Evolutionary conservation across 2,113 vertebrate species (phyloP).

Genomic region (Pelodiscus sinensis): DNA sequence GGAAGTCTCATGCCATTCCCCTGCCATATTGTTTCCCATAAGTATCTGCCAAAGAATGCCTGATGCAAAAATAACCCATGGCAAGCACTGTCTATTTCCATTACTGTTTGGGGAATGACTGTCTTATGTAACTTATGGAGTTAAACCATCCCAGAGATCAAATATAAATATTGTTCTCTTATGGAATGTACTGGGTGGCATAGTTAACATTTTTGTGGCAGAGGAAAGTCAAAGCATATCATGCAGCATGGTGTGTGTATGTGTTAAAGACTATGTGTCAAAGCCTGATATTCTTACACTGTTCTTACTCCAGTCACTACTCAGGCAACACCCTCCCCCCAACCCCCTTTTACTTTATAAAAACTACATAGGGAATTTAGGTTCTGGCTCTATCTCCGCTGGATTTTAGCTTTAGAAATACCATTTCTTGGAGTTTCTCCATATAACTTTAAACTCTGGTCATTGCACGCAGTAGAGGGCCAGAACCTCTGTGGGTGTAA

Average conservation of each 20-base stretch:
- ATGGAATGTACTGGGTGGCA: conserved; percentile 28
- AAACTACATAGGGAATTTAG: neutral
- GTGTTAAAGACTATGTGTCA: neutral
- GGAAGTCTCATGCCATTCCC: conserved; percentile 34
- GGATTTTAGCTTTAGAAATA: conserved; percentile 9
- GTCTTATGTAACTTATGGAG: conserved; percentile 41
- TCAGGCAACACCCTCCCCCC: neutral
- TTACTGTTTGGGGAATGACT: conserved; percentile 54
- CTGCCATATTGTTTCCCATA: conserved; percentile 57
- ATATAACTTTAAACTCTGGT: neutral
- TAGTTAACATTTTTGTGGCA: conserved; percentile 51
- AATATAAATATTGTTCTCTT: conserved; percentile 41
- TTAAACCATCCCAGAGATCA: conserved; percentile 43
- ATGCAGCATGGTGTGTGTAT: neutral
- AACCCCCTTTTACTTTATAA: conserved; percentile 41
- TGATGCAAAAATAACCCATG: conserved; percentile 60
- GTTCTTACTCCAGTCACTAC: conserved; percentile 52
- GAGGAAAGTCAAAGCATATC: conserved; percentile 59
- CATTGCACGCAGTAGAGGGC: neutral
- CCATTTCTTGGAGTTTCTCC: neutral
- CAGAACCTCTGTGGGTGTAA: rapidly evolving
- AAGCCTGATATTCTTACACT: conserved; percentile 42
- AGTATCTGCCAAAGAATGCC: conserved; percentile 59
- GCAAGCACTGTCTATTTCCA: conserved; percentile 61
- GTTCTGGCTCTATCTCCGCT: conserved; percentile 1